These are phyloP conservation scores for Eutolmus rufibarbis DNA, from an alignment of 2,888 invertebrate species.

Conservation along the genomic window DNA sequence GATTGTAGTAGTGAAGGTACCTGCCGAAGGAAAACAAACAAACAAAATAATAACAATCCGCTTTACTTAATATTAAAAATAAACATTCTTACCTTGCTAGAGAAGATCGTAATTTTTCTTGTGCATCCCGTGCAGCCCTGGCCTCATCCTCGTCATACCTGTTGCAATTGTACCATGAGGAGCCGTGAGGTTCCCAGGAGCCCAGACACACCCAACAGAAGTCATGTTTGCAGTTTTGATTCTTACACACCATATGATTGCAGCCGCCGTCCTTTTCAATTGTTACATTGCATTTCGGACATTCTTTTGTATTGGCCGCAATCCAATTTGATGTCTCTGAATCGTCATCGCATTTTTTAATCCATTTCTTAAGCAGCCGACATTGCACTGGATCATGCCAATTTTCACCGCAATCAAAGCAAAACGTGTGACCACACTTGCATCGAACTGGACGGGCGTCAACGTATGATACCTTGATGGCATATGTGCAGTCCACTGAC, in stretches of 20 bases:
- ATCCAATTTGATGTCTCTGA: slow-evolving; percentile 99
- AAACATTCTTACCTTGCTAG: slow-evolving; percentile 83
- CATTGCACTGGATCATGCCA: slow-evolving; percentile 99
- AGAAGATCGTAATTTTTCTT: slow-evolving; percentile 91
- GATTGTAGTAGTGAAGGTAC: slow-evolving; percentile 97
- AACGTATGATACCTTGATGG: slow-evolving; percentile 88
- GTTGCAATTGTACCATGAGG: slow-evolving; percentile 98
- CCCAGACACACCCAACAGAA: slow-evolving; percentile 99
- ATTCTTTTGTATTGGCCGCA: slow-evolving; percentile 98
- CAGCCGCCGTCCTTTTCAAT: slow-evolving; percentile 98
- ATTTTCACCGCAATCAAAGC: slow-evolving; percentile 94
- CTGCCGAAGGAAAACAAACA: slow-evolving; percentile 63
- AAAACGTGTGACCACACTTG: slow-evolving; percentile 91
- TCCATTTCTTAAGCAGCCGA: slow-evolving; percentile 91
- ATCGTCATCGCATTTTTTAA: slow-evolving; percentile 99
- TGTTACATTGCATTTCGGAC: slow-evolving; percentile 97
- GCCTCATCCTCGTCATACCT: slow-evolving; percentile 97
- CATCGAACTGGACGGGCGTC: slow-evolving; percentile 93
- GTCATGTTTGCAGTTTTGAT: slow-evolving; percentile 96
- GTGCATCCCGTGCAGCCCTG: slow-evolving; percentile 93
- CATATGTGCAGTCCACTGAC: slow-evolving; percentile 96
- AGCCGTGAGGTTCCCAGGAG: slow-evolving; percentile 98
- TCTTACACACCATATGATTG: slow-evolving; percentile 99
- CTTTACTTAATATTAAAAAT: background rate
- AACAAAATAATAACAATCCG: background rate